Evolutionary conservation across 2,888 invertebrate genomes (phyloP).

Genomic region (Busseola fusca): DNA sequence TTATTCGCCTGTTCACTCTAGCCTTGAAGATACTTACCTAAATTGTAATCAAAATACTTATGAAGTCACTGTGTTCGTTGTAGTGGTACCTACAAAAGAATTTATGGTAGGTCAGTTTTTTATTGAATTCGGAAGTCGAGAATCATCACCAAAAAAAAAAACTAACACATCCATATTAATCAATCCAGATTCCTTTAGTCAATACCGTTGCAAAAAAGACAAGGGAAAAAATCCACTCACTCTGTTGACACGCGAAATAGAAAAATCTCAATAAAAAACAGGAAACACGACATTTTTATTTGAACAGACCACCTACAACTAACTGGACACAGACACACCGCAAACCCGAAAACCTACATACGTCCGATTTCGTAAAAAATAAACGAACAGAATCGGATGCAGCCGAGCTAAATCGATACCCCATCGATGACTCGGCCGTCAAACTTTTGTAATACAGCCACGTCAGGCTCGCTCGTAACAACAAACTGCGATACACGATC

Average conservation of each 20-base stretch:
- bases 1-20: too few species aligned
- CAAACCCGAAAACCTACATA: slow-evolving; percentile 87
- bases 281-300: slow-evolving; percentile 70
- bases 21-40: too few species aligned
- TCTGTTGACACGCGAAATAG: slow-evolving; percentile 74
- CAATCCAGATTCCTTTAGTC: slow-evolving; percentile 29
- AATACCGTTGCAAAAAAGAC: slow-evolving; percentile 31
- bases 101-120: not conserved
- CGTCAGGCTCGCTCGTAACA: slow-evolving; percentile 61
- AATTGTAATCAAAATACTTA: not conserved
- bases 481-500: slow-evolving; percentile 59
- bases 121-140: not conserved
- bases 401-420: slow-evolving; percentile 83
- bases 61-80: not conserved
- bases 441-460: slow-evolving; percentile 83
- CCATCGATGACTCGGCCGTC: slow-evolving; percentile 77
- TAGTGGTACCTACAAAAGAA: not conserved
- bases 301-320: slow-evolving; percentile 77
- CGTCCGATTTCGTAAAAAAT: slow-evolving; percentile 81
- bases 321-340: slow-evolving; percentile 78
- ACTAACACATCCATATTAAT: slow-evolving; percentile 18
- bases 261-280: slow-evolving; percentile 70
- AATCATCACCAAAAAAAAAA: not conserved
- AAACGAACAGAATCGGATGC: slow-evolving; percentile 78
- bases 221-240: slow-evolving; percentile 47